Evolutionary conservation across 2,797 vertebrate species (phyloP), one percentile per base, ranked within the genome.

Genomic region (Anolis apletophallus): DNA sequence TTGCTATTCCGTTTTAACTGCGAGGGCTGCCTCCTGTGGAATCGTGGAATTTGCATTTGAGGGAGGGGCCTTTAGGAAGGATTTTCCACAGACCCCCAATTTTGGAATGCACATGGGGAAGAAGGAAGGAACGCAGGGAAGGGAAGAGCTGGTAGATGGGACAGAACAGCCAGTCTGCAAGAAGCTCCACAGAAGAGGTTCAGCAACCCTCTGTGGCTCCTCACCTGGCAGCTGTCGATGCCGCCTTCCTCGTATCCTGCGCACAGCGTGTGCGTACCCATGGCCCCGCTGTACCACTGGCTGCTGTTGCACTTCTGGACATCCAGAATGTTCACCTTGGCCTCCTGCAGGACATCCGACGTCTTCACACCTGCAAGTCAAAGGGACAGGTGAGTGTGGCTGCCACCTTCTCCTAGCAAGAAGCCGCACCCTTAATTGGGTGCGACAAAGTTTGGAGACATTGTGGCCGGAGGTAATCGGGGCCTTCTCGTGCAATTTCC

Each of bases 141-240:
- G 54, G 32, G 32, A 16, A 4, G 32, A 36, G 12, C 59, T n/a
- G 14, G n/a, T n/a, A 36, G 69, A 14, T 17, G 69, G 17, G 17
- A 36, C 10, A 36, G 36, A 34, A 1, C 61, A 69, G 2, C 36
- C 40, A 23, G 0, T 29, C 19, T 54, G 59, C 50, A 29, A 61
- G 57, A 52, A n/a, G 5, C 1, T 1, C 13, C 32, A 9, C 21
- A 29, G 2, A 52, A 79, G 14, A 13, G 0, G 2, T 11, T 12
- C 40, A 40, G 2, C 2, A 2, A 40, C 40, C 40, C 40, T 40
- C 2, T 32, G 8, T 11, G 73, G 34, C n/a, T 5, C 26, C 75
- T 69, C 71, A 88, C 90, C 90, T 91, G 90, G 46, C 90, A 91
- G n/a, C 69, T 91, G 80, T 91, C 90, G 8, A 91, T 78, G 52